These are phyloP conservation scores for Heteromurus nitidus DNA, from an alignment of 2,888 invertebrate species.

Conservation along the genomic window DNA sequence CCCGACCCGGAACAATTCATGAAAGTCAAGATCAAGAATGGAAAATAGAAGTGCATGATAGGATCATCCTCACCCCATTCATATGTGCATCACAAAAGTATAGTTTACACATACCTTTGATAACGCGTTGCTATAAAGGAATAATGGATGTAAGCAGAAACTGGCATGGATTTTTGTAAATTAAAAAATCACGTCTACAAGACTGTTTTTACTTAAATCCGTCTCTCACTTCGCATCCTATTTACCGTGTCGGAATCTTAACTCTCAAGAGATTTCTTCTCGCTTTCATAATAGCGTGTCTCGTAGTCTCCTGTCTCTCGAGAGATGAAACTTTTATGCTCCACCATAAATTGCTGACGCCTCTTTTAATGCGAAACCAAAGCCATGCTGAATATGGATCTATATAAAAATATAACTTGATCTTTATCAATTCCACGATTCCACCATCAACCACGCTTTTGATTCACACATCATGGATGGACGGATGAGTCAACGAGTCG, in stretches of 20 bases:
- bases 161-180: neutral
- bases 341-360: conserved; percentile 16
- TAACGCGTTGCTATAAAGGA: too few species aligned
- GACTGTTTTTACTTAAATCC: conserved; percentile 3
- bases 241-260: too few species aligned
- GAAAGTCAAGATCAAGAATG: conserved; percentile 67
- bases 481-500: conserved; percentile 60
- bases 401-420: neutral
- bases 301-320: conserved; percentile 9
- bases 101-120: too few species aligned
- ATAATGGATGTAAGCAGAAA: too few species aligned
- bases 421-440: conserved; percentile 6
- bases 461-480: conserved; percentile 32
- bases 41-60: conserved; percentile 21
- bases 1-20: conserved; percentile 63
- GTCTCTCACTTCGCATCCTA: neutral
- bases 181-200: conserved; percentile 8
- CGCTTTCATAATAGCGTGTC: neutral
- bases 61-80: neutral
- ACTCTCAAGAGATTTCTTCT: neutral
- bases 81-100: too few species aligned
- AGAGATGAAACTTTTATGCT: conserved; percentile 22
- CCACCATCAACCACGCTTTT: conserved; percentile 28
- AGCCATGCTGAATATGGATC: neutral
- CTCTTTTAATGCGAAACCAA: conserved; percentile 30